phyloP scores from a whole-genome alignment of 2,888 invertebrate species.

The Drosophila limbata region DNA sequence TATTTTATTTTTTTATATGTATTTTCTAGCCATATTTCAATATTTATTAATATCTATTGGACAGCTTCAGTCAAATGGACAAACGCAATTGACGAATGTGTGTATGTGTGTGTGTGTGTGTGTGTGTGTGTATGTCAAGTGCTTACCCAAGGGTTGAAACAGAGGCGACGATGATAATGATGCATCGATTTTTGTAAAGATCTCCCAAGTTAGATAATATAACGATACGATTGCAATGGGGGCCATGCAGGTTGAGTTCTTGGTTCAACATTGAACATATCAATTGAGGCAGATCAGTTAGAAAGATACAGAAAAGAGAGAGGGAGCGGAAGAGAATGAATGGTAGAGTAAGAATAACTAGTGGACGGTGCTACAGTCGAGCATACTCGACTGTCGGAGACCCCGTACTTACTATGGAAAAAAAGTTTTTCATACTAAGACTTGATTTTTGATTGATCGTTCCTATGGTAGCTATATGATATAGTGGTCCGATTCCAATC shows the following conservation, averaged over 20 bases:
- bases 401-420: too few relatives aligned
- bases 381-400: too few relatives aligned
- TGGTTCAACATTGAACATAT: constrained; percentile 10
- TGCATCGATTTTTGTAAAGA: constrained; percentile 19
- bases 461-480: too few relatives aligned
- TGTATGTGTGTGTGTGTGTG: neutral
- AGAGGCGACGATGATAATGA: constrained; percentile 19
- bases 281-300: constrained; percentile 16
- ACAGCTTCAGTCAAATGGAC: constrained; percentile 50
- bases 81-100: constrained; percentile 19
- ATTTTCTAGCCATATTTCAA: constrained; percentile 47
- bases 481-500: too few relatives aligned
- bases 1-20: neutral
- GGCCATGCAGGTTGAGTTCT: constrained; percentile 3
- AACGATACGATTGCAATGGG: constrained; percentile 13
- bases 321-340: neutral
- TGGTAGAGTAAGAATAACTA: neutral
- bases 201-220: constrained; percentile 17
- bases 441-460: too few relatives aligned
- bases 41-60: constrained; percentile 62
- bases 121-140: constrained; percentile 40
- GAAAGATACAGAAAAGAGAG: neutral
- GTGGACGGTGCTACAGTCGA: too few relatives aligned
- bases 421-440: too few relatives aligned
- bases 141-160: constrained; percentile 35